Percentiles rank a stretch among this genome's conserved stretches.
Conservation (phyloP, 2,888 invertebrate genomes). For the Deroplatys truncata region DNA sequence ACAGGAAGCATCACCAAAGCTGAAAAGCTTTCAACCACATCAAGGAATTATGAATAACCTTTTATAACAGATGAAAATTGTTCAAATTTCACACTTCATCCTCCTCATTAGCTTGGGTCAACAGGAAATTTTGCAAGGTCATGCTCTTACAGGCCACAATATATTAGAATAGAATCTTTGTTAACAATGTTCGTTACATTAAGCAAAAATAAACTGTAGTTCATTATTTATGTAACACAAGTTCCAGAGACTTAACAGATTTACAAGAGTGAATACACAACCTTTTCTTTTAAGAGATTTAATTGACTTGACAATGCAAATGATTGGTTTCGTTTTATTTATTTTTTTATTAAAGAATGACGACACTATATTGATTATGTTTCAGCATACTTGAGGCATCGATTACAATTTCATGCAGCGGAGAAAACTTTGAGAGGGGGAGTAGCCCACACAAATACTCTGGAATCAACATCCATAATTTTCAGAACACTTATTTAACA, state of each 20-base stretch:
- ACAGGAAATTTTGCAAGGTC: too few relatives aligned
- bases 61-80: too few relatives aligned
- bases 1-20: too few relatives aligned
- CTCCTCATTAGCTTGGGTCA: not conserved
- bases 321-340: not conserved
- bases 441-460: not conserved
- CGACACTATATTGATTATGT: not conserved
- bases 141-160: too few relatives aligned
- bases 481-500: not conserved
- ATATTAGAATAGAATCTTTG: not conserved
- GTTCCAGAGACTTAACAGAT: not conserved
- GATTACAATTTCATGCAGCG: not conserved
- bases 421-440: not conserved
- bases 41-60: too few relatives aligned
- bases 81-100: not conserved
- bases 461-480: not conserved
- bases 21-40: too few relatives aligned
- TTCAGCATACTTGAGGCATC: not conserved
- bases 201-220: not conserved
- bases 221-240: not conserved
- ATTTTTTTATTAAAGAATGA: not conserved
- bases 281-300: not conserved
- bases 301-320: conserved; percentile 3
- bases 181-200: not conserved
- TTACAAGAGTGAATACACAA: not conserved